phyloP scores from a whole-genome alignment of 2,113 vertebrate genomes.

The Salvelinus namaycush region DNA sequence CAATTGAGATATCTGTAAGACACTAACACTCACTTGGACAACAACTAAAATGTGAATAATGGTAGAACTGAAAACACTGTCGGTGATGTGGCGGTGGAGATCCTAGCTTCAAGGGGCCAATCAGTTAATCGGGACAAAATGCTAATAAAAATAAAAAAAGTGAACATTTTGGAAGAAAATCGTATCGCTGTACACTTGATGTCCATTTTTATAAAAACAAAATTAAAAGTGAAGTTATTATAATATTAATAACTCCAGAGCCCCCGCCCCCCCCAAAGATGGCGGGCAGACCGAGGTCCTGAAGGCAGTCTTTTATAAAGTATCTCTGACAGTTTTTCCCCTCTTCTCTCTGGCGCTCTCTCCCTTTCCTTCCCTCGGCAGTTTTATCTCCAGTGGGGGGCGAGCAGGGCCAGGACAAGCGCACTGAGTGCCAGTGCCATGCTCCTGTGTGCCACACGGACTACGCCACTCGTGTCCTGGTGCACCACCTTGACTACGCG shows the following conservation, averaged over 20 bases:
- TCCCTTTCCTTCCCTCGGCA: constrained; percentile 20
- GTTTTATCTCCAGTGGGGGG: constrained; percentile 71
- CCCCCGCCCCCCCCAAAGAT: constrained; percentile 44
- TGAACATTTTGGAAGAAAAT: constrained; percentile 48
- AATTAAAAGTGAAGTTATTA: constrained; percentile 65
- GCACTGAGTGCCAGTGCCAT: constrained; percentile 59
- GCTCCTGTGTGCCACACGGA: constrained; percentile 41
- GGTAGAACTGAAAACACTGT: constrained; percentile 45
- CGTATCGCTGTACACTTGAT: constrained; percentile 58
- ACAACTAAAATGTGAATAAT: constrained; percentile 29
- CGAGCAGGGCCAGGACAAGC: constrained; percentile 63
- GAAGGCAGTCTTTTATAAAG: constrained; percentile 72
- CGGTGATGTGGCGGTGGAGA: constrained; percentile 44
- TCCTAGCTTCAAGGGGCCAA: constrained; percentile 45
- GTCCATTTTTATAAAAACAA: constrained; percentile 61
- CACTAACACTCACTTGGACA: constrained; percentile 29
- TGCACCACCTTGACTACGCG: constrained; percentile 24
- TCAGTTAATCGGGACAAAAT: constrained; percentile 7
- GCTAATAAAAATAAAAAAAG: constrained; percentile 9
- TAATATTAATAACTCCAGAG: constrained; percentile 60
- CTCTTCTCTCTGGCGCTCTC: constrained; percentile 45
- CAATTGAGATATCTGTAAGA: constrained; percentile 9
- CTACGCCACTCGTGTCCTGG: constrained; percentile 18
- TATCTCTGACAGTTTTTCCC: constrained; percentile 65
- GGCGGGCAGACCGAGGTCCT: constrained; percentile 69